A percentile compares a stretch with the other conserved stretches of the same genome.
phyloP scores from a whole-genome alignment of 1,140 invertebrate genomes.

The Oryzaephilus surinamensis region DNA sequence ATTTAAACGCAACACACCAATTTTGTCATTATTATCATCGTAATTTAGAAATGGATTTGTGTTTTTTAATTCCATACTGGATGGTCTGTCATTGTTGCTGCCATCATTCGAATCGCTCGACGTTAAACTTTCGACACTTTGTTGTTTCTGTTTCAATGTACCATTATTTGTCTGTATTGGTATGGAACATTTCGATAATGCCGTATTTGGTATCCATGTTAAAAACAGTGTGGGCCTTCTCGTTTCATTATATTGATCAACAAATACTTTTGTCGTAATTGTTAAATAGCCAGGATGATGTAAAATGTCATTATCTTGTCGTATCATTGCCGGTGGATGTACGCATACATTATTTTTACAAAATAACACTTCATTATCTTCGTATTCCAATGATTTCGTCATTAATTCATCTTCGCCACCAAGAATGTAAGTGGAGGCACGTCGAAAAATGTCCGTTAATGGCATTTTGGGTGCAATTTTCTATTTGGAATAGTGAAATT shows the following conservation, averaged over 20 bases:
- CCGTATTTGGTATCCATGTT: conserved; percentile 89
- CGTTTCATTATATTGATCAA: conserved; percentile 57
- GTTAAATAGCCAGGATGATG: conserved; percentile 90
- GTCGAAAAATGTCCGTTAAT: conserved; percentile 58
- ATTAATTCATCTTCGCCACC: conserved; percentile 52
- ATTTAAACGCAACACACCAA: conserved; percentile 10
- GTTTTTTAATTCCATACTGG: conserved; percentile 27
- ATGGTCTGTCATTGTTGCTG: conserved; percentile 13
- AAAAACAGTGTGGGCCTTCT: conserved; percentile 73
- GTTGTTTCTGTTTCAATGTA: conserved; percentile 29
- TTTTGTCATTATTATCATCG: conserved; percentile 21
- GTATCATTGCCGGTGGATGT: conserved; percentile 73
- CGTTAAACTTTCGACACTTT: conserved; percentile 29
- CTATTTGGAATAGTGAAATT: no score
- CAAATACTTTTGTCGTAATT: conserved; percentile 64
- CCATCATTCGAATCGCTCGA: conserved; percentile 29
- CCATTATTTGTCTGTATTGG: conserved; percentile 43
- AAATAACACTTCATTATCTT: conserved; percentile 74
- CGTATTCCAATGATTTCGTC: conserved; percentile 48
- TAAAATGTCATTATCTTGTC: conserved; percentile 67
- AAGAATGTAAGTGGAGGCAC: conserved; percentile 66
- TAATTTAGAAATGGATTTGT: conserved; percentile 35
- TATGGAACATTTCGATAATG: conserved; percentile 77
- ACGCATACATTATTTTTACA: conserved; percentile 95
- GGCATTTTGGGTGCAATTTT: no score